These are phyloP conservation scores for Autographa pulchrina DNA, from an alignment of 2,888 invertebrate genomes.

Conservation along the genomic window DNA sequence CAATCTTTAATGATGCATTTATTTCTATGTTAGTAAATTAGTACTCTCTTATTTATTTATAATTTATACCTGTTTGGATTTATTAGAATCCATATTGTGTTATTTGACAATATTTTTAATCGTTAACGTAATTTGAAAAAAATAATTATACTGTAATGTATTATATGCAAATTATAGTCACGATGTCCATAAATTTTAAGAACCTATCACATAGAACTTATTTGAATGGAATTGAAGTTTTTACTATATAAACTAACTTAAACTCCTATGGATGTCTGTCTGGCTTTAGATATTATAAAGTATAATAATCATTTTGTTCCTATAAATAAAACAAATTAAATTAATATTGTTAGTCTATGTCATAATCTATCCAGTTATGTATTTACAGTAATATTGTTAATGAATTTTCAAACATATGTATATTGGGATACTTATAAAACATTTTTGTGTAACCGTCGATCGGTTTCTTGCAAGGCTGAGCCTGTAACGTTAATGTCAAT, in stretches of 20 bases:
- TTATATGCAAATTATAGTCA: background rate
- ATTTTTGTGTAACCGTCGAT: background rate
- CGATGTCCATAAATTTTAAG: background rate
- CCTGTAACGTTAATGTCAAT: background rate
- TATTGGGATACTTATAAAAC: constrained; percentile 4
- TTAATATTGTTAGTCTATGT: constrained; percentile 21
- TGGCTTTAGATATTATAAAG: constrained; percentile 22
- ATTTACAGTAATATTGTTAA: constrained; percentile 2
- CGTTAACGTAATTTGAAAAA: background rate
- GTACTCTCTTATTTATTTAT: constrained; percentile 51
- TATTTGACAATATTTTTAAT: constrained; percentile 11
- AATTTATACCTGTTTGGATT: constrained; percentile 29
- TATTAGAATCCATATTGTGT: constrained; percentile 21
- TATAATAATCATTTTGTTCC: constrained; percentile 57
- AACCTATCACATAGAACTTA: background rate
- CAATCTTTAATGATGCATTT: constrained; percentile 56
- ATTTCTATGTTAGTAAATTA: constrained; percentile 30
- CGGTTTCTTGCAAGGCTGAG: background rate
- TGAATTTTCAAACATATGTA: background rate
- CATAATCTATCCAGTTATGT: constrained; percentile 2
- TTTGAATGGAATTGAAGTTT: background rate
- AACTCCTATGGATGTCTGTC: constrained; percentile 12
- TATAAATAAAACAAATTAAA: constrained; percentile 44
- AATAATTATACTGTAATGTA: background rate
- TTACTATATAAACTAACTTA: background rate